Base-by-base conservation (phyloP, 2,113 vertebrate species). In the Brachirus orientalis region DNA sequence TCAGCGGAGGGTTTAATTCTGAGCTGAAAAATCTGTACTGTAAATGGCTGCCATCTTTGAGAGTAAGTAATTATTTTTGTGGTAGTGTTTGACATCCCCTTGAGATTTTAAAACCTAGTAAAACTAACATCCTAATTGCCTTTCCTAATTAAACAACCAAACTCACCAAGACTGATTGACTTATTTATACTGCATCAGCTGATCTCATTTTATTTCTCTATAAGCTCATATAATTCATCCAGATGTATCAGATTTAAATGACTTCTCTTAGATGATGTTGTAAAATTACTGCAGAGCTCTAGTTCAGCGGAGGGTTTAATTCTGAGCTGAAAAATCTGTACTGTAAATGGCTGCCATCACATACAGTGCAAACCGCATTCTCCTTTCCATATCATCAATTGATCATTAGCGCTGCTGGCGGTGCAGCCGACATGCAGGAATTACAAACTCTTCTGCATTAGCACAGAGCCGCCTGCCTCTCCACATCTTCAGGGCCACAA, bases 401-500 rank as follows among this genome's bases (percentile, higher is more conserved):
- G 80, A 84, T 81, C 84, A 72, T 78, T 68, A 77, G 58, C 52
- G 55, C 74, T 84, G 68, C 56, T 72, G 77, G 70, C 72, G 61
- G 69, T 62, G 56, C 10, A 8, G 68, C 2, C 62, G 65, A 70
- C 71, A 72, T 64, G 67, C 65, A 78, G 59, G 56, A 68, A 79
- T 64, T 74, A 62, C 6, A 0, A 65, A 80, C 52, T 22, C 46
- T 48, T 18, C 18, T 46, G n/a, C 16, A 2, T 36, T 65, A 14
- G 47, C 64, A 17, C n/a, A 45, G 48, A n/a, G 64, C 6, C 16
- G 44, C 38, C 50, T 37, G 47, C 56, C 57, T 55, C 41, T 41
- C 13, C 28, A 69, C 74, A 56, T 58, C 60, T 38, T 16, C 13
- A 33, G 53, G 71, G 58, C 64, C 35, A 54, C 65, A 55, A 58